Conservation (phyloP, 2,113 vertebrate species). For the Pseudolaguvia tuberculata region DNA sequence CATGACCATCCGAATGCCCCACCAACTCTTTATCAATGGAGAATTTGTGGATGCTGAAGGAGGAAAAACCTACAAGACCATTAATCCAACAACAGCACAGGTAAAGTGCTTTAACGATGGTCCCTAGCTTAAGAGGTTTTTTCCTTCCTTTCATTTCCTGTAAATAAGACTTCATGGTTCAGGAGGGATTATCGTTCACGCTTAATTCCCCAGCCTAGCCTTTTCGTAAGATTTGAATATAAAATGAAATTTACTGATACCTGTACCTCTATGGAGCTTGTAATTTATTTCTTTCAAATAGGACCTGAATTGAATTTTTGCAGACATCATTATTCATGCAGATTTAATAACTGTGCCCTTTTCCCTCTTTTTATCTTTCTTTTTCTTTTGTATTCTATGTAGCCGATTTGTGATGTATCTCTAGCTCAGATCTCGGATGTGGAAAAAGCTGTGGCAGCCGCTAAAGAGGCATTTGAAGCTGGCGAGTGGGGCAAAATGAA, state of each 20-base stretch:
- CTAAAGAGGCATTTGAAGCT: conserved; percentile 74
- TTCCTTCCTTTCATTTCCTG: not conserved
- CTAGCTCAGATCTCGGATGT: conserved; percentile 73
- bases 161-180: not conserved
- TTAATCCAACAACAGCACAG: conserved; percentile 70
- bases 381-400: conserved; percentile 19
- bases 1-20: conserved; percentile 72
- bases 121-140: not conserved
- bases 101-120: conserved; percentile 34
- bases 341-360: conserved; percentile 2
- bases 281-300: not conserved
- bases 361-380: not conserved
- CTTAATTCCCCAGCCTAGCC: not conserved
- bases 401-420: conserved; percentile 75
- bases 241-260: not conserved
- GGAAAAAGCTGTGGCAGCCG: conserved; percentile 70
- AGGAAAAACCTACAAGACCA: conserved; percentile 71
- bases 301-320: not conserved
- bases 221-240: not conserved
- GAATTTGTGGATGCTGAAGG: conserved; percentile 75
- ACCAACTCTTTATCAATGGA: conserved; percentile 76
- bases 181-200: not conserved
- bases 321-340: not conserved
- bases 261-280: not conserved
- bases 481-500: conserved; percentile 80